A percentile compares a stretch with the other conserved stretches of the same genome.
Conservation (phyloP, 2,113 vertebrate genomes). For the Motacilla tschutschensis region DNA sequence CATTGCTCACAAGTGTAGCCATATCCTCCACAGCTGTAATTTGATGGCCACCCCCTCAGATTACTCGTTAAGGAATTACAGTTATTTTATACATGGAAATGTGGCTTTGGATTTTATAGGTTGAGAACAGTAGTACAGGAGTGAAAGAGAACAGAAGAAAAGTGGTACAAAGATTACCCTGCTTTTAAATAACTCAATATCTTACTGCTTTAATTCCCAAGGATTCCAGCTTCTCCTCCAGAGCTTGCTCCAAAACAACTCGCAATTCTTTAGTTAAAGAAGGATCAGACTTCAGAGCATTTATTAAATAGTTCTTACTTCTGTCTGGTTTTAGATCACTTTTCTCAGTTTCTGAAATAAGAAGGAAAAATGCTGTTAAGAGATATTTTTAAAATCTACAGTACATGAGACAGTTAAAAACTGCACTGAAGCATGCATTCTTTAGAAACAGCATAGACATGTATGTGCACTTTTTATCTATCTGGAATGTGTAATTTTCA, state of each 20-base stretch:
- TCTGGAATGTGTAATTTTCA: not conserved
- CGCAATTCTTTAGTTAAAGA: slow-evolving; percentile 79
- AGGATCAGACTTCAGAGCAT: slow-evolving; percentile 73
- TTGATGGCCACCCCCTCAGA: not conserved
- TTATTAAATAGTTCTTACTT: slow-evolving; percentile 58
- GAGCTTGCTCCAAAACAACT: slow-evolving; percentile 76
- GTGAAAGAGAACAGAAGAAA: not conserved
- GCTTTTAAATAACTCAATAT: not conserved
- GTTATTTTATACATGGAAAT: not conserved
- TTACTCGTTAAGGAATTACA: not conserved
- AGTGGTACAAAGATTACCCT: not conserved
- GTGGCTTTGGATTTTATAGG: not conserved
- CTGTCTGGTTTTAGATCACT: slow-evolving; percentile 52
- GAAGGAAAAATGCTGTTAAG: not conserved
- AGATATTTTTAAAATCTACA: not conserved
- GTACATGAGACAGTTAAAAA: not conserved
- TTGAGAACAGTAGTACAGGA: not conserved
- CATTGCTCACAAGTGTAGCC: not conserved
- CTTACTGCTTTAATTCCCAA: slow-evolving; percentile 84
- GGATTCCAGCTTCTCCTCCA: slow-evolving; percentile 79
- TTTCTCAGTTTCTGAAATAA: slow-evolving; percentile 74
- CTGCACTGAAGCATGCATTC: not conserved
- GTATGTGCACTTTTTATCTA: not conserved
- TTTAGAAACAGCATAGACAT: not conserved
- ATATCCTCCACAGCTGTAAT: not conserved